Percentiles rank a stretch among this genome's conserved stretches.
phyloP scores from a whole-genome alignment of 2,888 invertebrate species.

The Cremastinae sp. region DNA sequence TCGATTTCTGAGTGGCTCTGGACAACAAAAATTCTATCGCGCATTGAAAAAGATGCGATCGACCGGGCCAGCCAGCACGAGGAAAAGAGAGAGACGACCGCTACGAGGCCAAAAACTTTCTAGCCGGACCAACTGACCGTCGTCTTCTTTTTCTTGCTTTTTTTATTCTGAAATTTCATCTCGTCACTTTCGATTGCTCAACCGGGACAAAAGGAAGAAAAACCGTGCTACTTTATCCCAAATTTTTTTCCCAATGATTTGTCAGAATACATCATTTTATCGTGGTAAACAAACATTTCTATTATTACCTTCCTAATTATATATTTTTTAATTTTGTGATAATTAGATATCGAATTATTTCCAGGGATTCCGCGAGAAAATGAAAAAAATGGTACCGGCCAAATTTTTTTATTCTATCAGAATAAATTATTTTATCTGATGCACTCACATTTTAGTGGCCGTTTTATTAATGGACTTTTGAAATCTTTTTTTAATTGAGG shows the following conservation, averaged over 20 bases:
- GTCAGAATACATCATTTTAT: too few species aligned
- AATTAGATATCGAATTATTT: too few species aligned
- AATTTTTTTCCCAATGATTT: background rate
- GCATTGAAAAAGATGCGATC: background rate
- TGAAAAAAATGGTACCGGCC: too few species aligned
- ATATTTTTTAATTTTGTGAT: too few species aligned
- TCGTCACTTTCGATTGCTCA: constrained; percentile 40
- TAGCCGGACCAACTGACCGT: constrained; percentile 18
- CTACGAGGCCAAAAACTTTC: constrained; percentile 53
- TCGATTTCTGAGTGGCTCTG: constrained; percentile 4
- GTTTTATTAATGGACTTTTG: too few species aligned
- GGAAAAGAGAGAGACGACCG: constrained; percentile 35
- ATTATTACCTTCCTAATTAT: too few species aligned
- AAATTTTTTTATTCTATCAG: too few species aligned
- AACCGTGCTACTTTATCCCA: background rate
- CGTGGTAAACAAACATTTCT: too few species aligned
- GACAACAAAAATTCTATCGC: constrained; percentile 8
- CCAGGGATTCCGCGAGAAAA: too few species aligned
- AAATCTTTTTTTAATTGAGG: too few species aligned
- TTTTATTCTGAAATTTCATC: constrained; percentile 35
- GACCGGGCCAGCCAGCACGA: constrained; percentile 25
- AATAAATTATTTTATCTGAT: too few species aligned
- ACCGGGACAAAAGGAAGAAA: constrained; percentile 3
- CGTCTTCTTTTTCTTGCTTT: constrained; percentile 15
- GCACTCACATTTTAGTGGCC: too few species aligned